Evolutionary conservation across 2,113 vertebrate species (phyloP).

Genomic region (Carlito syrichta): DNA sequence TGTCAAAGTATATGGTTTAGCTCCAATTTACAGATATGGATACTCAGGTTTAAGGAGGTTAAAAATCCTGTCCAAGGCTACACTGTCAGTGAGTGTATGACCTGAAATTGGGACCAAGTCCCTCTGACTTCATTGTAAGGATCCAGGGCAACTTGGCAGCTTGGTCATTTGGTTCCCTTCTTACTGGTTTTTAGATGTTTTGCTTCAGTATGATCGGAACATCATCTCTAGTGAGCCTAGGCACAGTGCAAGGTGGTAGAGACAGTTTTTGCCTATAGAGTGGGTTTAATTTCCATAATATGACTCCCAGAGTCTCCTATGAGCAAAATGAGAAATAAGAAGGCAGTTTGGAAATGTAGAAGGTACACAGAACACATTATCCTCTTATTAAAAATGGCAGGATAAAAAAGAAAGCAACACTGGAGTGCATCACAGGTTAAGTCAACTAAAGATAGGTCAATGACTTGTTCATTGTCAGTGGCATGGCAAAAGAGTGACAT

Average conservation of each 20-base stretch:
- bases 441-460: background rate
- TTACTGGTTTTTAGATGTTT: background rate
- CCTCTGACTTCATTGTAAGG: background rate
- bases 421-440: background rate
- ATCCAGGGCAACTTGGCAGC: background rate
- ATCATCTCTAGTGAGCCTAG: background rate
- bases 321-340: background rate
- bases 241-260: background rate
- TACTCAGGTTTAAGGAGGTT: background rate
- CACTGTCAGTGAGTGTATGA: background rate
- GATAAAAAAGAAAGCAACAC: background rate
- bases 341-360: background rate
- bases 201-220: background rate
- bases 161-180: background rate
- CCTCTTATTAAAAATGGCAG: background rate
- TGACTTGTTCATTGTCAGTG: background rate
- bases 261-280: background rate
- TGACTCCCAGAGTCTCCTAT: background rate
- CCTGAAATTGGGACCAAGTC: background rate
- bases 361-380: background rate
- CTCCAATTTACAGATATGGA: background rate
- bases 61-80: background rate
- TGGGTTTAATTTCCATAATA: background rate
- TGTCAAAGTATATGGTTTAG: background rate
- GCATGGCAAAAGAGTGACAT: background rate